These are phyloP conservation scores for Ctenicera cuprea DNA, from an alignment of 2,888 invertebrate genomes.

Conservation along the genomic window DNA sequence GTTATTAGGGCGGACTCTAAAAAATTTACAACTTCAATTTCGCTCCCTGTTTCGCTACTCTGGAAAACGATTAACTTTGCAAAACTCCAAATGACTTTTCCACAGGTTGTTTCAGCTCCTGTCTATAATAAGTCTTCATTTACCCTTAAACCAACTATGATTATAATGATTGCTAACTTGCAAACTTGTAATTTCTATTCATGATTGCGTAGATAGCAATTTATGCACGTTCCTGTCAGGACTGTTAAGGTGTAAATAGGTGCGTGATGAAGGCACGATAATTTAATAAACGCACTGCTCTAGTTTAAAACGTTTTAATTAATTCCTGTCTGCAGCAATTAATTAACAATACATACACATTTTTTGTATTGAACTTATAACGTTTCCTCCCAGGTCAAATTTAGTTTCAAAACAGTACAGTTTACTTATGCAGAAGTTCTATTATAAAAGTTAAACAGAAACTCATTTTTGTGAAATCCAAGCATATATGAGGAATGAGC, in stretches of 20 bases:
- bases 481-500: not conserved
- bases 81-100: conserved; percentile 8
- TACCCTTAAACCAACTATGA: not conserved
- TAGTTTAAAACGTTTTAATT: conserved; percentile 15
- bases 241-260: conserved; percentile 1
- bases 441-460: conserved; percentile 5
- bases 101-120: conserved; percentile 11
- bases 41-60: not conserved
- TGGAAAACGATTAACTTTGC: conserved; percentile 6
- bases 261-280: conserved; percentile 8
- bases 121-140: conserved; percentile 16
- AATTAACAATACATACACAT: not conserved
- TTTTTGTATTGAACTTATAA: no score
- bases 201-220: conserved; percentile 16
- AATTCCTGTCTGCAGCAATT: conserved; percentile 1
- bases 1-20: not conserved
- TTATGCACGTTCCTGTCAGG: conserved; percentile 1
- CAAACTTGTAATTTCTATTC: conserved; percentile 16
- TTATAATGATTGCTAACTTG: conserved; percentile 13
- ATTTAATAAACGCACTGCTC: conserved; percentile 18
- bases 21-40: conserved; percentile 13
- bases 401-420: not conserved
- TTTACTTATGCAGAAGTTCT: conserved; percentile 1
- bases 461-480: conserved; percentile 3
- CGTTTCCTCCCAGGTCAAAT: no score